These are phyloP conservation scores for Scolopax mira DNA, from an alignment of 2,113 vertebrate genomes.

Conservation along the genomic window DNA sequence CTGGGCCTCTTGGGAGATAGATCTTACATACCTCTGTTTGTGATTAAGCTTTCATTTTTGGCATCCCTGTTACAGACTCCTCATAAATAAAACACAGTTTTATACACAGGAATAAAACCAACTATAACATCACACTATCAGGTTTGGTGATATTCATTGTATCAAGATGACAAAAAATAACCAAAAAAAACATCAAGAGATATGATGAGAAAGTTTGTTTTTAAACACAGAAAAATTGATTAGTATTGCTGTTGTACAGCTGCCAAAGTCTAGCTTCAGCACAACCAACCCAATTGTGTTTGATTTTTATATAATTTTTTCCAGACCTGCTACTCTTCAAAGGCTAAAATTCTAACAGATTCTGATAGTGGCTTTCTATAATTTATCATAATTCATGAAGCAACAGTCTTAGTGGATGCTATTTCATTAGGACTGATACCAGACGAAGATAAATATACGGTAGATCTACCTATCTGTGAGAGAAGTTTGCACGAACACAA, in stretches of 20 bases:
- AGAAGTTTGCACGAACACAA: background rate
- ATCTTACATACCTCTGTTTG: background rate
- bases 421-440: background rate
- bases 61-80: background rate
- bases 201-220: background rate
- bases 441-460: background rate
- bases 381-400: background rate
- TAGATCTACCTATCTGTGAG: background rate
- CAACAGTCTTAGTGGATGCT: conserved; percentile 13
- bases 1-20: background rate
- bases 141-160: background rate
- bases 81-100: background rate
- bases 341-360: conserved; percentile 37
- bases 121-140: background rate
- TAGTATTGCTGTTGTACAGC: background rate
- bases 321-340: conserved; percentile 23
- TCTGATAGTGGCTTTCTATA: background rate
- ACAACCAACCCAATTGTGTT: background rate
- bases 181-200: background rate
- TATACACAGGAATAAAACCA: background rate
- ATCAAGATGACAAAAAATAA: background rate
- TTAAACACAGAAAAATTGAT: background rate
- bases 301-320: background rate
- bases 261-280: background rate
- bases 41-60: background rate